Base-by-base conservation (phyloP, 1,140 invertebrate genomes). In the Lucilia cuprina region DNA sequence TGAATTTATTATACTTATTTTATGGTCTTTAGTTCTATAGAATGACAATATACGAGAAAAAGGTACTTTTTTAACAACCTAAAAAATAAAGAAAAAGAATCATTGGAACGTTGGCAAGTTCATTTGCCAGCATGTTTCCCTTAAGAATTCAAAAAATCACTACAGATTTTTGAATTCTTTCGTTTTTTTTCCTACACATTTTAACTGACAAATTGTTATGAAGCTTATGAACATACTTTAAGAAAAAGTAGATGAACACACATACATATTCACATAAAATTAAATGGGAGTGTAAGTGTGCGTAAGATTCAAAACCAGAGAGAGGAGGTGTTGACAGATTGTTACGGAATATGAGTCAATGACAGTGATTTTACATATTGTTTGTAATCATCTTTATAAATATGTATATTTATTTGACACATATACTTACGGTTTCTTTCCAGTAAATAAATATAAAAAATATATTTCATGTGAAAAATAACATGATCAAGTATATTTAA, bases 191-290 rank as follows among this genome's bases (percentile, higher is more conserved):
- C 21, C 21, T 70, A 8, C 41, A 41, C 21, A 12, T 70, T 70
- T 70, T 70, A 10, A 70, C 65, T 70, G 65, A 70, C 65, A 70
- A 70, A 70, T 70, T 70, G 65, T 70, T 70, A 70, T 70, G 65
- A 70, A 70, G 65, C 65, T 70, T 70, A 70, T 70, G 12, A 21
- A 21, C 7, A 70, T 70, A 21, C 21, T 70, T 70, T 19, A n/a
- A 30, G 25, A 30, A 30, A 30, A 60, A 60, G 55, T 12, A 60
- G 14, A 60, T n/a, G 14, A 14, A 60, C 14, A 17, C n/a, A 60
- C 17, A 60, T 5, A 60, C 50, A 60, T 60, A n/a, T 30, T 30
- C 25, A 30, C 12, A 7, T 60, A 60, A 14, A 17, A 60, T 60
- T 7, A 41, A 41, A 60, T 60, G 13, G 3, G 50, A 17, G n/a